A percentile compares a stretch with the other conserved stretches of the same genome.
Evolutionary conservation across 2,113 vertebrate genomes (phyloP).

Genomic region (Microcebus murinus): DNA sequence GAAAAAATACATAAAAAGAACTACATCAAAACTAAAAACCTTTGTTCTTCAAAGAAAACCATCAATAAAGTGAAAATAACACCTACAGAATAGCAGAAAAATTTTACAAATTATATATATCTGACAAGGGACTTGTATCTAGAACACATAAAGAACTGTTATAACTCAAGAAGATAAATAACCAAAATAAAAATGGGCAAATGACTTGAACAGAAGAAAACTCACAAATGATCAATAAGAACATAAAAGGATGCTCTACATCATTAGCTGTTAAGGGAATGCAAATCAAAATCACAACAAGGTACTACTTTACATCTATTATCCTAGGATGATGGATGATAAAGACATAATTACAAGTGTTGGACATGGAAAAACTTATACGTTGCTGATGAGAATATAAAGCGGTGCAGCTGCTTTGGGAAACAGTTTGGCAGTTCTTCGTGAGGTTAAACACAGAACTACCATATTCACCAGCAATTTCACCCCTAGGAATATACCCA

Average conservation of each 20-base stretch:
- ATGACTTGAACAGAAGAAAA: not conserved
- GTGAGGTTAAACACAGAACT: not conserved
- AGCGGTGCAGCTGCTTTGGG: not conserved
- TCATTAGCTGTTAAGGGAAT: not conserved
- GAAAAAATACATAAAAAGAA: not conserved
- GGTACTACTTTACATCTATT: not conserved
- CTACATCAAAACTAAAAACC: not conserved
- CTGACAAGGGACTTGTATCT: not conserved
- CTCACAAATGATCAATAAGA: not conserved
- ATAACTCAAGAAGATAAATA: not conserved
- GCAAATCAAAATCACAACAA: not conserved
- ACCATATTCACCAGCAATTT: not conserved
- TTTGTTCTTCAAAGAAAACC: not conserved
- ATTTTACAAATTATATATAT: not conserved
- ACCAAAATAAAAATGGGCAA: not conserved
- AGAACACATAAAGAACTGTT: not conserved
- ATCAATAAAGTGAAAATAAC: not conserved
- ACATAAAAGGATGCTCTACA: not conserved
- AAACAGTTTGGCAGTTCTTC: not conserved
- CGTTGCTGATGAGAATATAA: not conserved
- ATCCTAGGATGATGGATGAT: not conserved
- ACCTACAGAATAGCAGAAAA: not conserved
- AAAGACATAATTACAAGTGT: not conserved
- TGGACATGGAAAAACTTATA: not conserved
- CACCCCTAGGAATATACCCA: not conserved